Conservation (phyloP, 2,113 vertebrate genomes). For the Pristiophorus japonicus region DNA sequence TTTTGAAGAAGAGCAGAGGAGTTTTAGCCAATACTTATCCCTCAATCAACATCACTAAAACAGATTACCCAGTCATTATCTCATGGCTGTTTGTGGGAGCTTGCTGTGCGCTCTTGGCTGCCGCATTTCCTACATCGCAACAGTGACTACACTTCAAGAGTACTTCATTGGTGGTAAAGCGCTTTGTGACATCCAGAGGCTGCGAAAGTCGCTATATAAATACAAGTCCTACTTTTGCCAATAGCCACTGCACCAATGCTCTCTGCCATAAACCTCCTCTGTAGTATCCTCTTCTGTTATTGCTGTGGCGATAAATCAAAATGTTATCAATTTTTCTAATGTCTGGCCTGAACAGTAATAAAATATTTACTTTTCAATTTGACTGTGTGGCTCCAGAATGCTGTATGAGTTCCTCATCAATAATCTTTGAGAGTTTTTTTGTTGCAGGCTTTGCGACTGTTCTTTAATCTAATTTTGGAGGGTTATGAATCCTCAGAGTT, state of each 20-base stretch:
- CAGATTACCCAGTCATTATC: too few relatives aligned
- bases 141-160: neutral
- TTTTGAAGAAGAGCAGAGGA: too few relatives aligned
- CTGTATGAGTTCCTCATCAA: neutral
- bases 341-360: neutral
- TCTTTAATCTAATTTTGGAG: neutral
- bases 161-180: neutral
- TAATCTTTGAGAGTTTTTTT: neutral
- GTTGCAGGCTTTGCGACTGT: neutral
- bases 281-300: neutral
- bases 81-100: too few relatives aligned
- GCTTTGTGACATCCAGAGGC: neutral
- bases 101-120: too few relatives aligned
- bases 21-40: too few relatives aligned
- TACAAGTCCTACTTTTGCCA: neutral
- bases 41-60: too few relatives aligned
- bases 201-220: neutral
- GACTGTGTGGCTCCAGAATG: neutral
- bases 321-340: neutral
- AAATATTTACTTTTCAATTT: constrained; percentile 2
- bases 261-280: neutral
- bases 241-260: neutral
- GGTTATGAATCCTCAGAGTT: neutral
- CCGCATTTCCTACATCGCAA: neutral
- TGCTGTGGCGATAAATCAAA: neutral